These are phyloP conservation scores for Pangasius sanitwongsei DNA, from an alignment of 2,797 vertebrate species.

Conservation along the genomic window DNA sequence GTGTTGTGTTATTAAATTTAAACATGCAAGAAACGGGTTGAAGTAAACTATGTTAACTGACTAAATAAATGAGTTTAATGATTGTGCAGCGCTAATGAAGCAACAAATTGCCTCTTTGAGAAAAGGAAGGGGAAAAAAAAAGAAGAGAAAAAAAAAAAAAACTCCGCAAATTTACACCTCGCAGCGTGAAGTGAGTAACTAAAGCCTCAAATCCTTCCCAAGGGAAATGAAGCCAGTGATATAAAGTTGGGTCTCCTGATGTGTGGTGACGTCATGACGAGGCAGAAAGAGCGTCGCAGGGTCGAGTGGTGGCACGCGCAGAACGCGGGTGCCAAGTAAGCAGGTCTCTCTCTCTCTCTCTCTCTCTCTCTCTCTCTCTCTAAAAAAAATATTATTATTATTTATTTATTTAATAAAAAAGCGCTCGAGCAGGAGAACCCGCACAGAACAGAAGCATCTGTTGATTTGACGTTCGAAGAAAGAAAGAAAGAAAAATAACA, in stretches of 20 bases:
- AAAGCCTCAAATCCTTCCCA: not conserved
- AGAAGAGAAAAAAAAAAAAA: not conserved
- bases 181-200: not conserved
- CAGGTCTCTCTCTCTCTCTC: not conserved
- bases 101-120: conserved; percentile 17
- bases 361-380: too few relatives aligned
- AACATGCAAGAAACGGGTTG: too few relatives aligned
- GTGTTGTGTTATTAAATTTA: not conserved
- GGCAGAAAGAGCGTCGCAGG: conserved; percentile 3
- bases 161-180: not conserved
- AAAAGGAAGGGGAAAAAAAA: not conserved
- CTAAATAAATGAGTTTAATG: not conserved
- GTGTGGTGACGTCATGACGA: conserved; percentile 9
- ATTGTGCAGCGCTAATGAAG: conserved; percentile 3
- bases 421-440: not conserved
- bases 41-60: not conserved
- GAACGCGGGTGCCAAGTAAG: not conserved
- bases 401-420: not conserved
- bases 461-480: not conserved
- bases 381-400: not conserved
- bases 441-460: not conserved
- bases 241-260: conserved; percentile 14
- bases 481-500: not conserved
- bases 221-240: not conserved
- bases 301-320: not conserved